Evolutionary conservation across 2,113 vertebrate species (phyloP), one percentile per base, ranked within the genome.

Genomic region (Chloroceryle aenea): DNA sequence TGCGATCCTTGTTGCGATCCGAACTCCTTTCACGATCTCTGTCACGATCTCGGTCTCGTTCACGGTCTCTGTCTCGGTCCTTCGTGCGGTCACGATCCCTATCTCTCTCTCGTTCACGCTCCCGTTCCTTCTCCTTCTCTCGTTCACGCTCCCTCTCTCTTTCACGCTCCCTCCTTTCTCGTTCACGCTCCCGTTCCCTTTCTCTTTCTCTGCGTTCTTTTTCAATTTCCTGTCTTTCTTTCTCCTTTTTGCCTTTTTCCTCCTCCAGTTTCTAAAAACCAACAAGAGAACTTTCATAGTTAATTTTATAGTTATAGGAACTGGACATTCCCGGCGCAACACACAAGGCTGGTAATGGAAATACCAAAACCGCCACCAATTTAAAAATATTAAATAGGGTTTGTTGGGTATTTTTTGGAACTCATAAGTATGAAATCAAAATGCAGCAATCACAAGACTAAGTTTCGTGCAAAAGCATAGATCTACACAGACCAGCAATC

Each of bases 211-310:
- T 98, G 93, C 99, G 98, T 97, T 99, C 99, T 97, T 98, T 99
- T 98, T 99, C 99, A 95, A 99, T 98, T 98, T 99, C 99, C 98
- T 99, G 98, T 75, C 99, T 99, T 97, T 99, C 99, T 98, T 99
- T 99, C 97, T 99, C 99, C 95, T 99, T 98, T 98, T 99, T 99
- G 98, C 99, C 99, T 98, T 99, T 99, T 97, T 99, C 99, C 98
- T 99, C 99, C 98, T 99, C 99, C 98, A 99, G 98, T 98, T 99
- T 99, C 99, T 99, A 99, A 97, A 98, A 99, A 99, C 98, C 98
- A 99, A 99, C 97, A 98, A 98, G 97, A 98, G 97, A 97, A 96
- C 97, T 98, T 98, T 96, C 97, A 97, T 79, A 98, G 97, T 98
- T 98, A 98, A 97, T 90, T 96, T 0, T 69, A 63, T 30, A 90